A percentile compares a stretch with the other conserved stretches of the same genome.
Evolutionary conservation across 2,113 vertebrate species (phyloP).

Genomic region (Geococcyx californianus): DNA sequence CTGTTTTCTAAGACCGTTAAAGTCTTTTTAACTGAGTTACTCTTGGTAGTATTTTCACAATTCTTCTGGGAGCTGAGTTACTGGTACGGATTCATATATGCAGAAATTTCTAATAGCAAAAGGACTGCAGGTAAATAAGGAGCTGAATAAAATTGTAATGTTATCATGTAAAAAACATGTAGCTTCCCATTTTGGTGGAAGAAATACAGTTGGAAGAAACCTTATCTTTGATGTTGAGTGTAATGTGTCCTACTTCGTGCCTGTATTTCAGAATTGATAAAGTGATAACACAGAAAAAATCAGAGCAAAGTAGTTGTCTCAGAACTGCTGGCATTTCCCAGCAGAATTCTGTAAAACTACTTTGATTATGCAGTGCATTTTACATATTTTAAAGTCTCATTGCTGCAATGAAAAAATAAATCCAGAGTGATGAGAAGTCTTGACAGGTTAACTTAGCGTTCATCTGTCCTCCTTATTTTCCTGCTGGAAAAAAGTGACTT

Average conservation of each 20-base stretch:
- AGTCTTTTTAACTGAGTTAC: background rate
- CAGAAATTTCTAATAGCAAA: background rate
- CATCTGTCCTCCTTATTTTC: background rate
- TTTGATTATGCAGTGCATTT: background rate
- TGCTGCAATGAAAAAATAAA: background rate
- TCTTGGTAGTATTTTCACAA: background rate
- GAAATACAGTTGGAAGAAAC: background rate
- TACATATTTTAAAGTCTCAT: background rate
- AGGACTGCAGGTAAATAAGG: background rate
- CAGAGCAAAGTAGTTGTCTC: background rate
- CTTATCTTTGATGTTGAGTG: background rate
- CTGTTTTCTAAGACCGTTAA: background rate
- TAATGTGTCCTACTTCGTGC: background rate
- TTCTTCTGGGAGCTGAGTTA: background rate
- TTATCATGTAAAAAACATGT: background rate
- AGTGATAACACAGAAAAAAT: background rate
- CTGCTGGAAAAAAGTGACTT: background rate
- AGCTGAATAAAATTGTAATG: background rate
- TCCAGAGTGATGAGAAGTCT: background rate
- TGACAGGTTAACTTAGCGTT: background rate
- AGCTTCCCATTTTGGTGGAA: no score
- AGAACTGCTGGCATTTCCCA: background rate
- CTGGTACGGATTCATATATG: background rate
- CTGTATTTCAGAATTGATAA: background rate
- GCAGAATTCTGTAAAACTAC: background rate